These are phyloP conservation scores for Acanthococcus lagerstroemiae DNA, from an alignment of 2,888 invertebrate genomes.

Conservation along the genomic window DNA sequence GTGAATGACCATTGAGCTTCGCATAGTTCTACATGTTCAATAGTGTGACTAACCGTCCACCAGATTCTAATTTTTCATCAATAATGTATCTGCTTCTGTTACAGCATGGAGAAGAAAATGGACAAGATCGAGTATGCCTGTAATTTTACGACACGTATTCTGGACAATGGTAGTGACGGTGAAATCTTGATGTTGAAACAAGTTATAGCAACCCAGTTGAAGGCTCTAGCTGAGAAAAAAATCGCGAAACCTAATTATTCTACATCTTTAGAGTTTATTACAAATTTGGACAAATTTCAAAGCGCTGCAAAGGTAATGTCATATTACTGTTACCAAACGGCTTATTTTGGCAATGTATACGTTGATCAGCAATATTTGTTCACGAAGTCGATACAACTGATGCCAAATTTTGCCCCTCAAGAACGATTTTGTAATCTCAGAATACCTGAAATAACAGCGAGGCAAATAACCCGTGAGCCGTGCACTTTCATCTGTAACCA, in stretches of 20 bases:
- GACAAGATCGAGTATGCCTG: slow-evolving; percentile 78
- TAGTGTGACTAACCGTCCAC: no score
- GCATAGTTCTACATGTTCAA: no score
- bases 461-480: no score
- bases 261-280: slow-evolving; percentile 69
- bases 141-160: slow-evolving; percentile 67
- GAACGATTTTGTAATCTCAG: no score
- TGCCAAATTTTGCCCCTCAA: no score
- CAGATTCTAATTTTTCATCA: neutral
- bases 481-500: no score
- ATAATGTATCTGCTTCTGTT: slow-evolving; percentile 31
- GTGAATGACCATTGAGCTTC: no score
- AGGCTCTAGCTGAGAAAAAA: slow-evolving; percentile 26
- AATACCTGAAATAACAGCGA: no score
- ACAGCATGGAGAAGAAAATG: slow-evolving; percentile 66
- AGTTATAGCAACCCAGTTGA: slow-evolving; percentile 63
- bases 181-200: slow-evolving; percentile 77
- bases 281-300: slow-evolving; percentile 69
- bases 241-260: slow-evolving; percentile 55
- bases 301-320: slow-evolving; percentile 47
- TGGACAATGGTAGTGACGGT: slow-evolving; percentile 73
- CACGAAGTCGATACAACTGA: no score
- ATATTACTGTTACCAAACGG: neutral
- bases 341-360: neutral
- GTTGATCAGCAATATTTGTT: no score